A percentile compares a stretch with the other conserved stretches of the same genome.
These are phyloP conservation scores for Pharmacophagus antenor DNA, from an alignment of 2,888 invertebrate species.

Conservation along the genomic window DNA sequence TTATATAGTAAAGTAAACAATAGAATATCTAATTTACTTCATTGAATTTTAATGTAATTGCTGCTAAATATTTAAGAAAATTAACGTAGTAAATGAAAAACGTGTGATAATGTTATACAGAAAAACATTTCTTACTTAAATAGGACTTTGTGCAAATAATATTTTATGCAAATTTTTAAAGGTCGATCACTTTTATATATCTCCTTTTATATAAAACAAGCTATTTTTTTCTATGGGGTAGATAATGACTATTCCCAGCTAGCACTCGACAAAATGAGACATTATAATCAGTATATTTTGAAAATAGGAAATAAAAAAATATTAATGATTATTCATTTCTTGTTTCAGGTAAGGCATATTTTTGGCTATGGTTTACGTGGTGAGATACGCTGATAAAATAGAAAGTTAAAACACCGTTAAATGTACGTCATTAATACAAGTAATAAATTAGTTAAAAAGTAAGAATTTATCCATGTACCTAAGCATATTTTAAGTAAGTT, in stretches of 20 bases:
- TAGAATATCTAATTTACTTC: too few relatives aligned
- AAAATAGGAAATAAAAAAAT: slow-evolving; percentile 18
- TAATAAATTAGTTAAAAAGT: too few relatives aligned
- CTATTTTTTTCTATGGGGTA: neutral
- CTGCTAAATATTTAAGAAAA: too few relatives aligned
- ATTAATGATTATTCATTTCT: slow-evolving; percentile 40
- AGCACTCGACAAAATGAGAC: neutral
- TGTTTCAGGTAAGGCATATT: slow-evolving; percentile 63
- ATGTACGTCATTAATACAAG: neutral
- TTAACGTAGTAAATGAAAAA: too few relatives aligned
- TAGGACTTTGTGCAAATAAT: too few relatives aligned
- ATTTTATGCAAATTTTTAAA: too few relatives aligned
- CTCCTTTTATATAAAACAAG: neutral
- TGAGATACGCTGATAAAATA: slow-evolving; percentile 38
- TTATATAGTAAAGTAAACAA: too few relatives aligned
- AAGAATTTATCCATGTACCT: neutral
- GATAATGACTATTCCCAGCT: neutral
- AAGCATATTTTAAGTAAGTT: too few relatives aligned
- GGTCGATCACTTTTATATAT: too few relatives aligned
- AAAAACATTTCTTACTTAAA: too few relatives aligned
- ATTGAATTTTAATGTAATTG: too few relatives aligned
- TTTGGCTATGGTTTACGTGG: slow-evolving; percentile 38
- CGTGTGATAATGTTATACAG: too few relatives aligned
- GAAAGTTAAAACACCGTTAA: slow-evolving; percentile 42
- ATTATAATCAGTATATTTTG: slow-evolving; percentile 15